Evolutionary conservation across 1,140 invertebrate species (phyloP), one percentile per base, ranked within the genome.

Genomic region (roundworm (Caenorhabditis elegans)): DNA sequence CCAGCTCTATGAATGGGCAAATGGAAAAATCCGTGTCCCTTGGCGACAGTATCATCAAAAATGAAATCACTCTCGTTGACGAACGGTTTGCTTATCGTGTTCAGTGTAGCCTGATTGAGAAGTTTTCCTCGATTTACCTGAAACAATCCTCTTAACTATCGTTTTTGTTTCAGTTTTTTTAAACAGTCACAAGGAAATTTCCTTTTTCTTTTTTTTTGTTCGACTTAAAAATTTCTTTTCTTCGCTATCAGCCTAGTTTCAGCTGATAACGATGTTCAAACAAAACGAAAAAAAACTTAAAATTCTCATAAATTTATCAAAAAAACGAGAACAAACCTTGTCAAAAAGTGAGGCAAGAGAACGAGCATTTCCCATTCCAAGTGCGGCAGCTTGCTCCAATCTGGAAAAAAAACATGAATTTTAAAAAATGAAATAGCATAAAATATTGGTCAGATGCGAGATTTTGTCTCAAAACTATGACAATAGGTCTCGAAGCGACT

Each of bases 351-450:
- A 87, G 11, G 89, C 90, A 10, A 90, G 77, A 5, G 85, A 84
- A 51, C 88, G 80, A 3, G 88, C 88, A 49, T 87, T 90, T 15
- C 89, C 90, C 78, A 89, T 86, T 19, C 90, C 90, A 31, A 88
- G 65, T 5, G 82, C 86, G 31, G 85, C 86, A n/a, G 85, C 84
- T 76, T 88, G 86, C 48, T 87, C 86, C 1, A 87, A 47, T 24
- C 28, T 75, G 13, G 80, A 80, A 46, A 76, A 53, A 46, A 85
- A 86, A n/a, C 39, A 15, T n/a, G n/a, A n/a, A n/a, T n/a, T n/a
- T n/a, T n/a, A n/a, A n/a, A n/a, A n/a, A n/a, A n/a, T n/a, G n/a
- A n/a, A n/a, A n/a, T n/a, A n/a, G n/a, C n/a, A n/a, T n/a, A n/a
- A n/a, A n/a, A n/a, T n/a, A n/a, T n/a, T n/a, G n/a, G n/a, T n/a